phyloP scores from a whole-genome alignment of 2,797 vertebrate species.

The Epinephelus awoara region DNA sequence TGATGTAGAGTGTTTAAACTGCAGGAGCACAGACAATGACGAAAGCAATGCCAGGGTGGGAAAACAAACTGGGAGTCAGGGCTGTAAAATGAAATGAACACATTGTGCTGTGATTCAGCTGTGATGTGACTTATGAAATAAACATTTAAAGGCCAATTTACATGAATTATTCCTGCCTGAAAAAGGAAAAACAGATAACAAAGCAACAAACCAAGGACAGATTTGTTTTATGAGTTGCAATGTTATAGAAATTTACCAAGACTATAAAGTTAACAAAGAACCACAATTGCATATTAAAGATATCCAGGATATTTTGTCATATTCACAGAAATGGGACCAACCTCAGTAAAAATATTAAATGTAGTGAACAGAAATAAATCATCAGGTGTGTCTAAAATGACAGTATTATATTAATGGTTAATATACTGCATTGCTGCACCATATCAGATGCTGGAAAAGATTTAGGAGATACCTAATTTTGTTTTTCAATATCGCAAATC shows the following conservation, averaged over 20 bases:
- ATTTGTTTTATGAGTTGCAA: constrained; percentile 23
- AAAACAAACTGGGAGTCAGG: neutral
- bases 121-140: neutral
- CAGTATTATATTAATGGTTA: neutral
- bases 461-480: neutral
- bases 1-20: neutral
- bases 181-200: neutral
- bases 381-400: neutral
- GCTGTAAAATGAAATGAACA: constrained; percentile 17
- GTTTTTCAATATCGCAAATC: constrained; percentile 27
- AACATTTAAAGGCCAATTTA: constrained; percentile 10
- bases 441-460: neutral
- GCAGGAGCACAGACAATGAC: neutral
- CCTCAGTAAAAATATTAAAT: neutral
- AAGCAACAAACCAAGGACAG: neutral
- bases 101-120: neutral
- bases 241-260: neutral
- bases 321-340: neutral
- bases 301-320: constrained; percentile 3
- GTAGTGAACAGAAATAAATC: neutral
- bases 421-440: neutral
- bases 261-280: neutral
- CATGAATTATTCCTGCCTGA: neutral
- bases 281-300: constrained; percentile 1
- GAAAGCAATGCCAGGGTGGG: neutral